phyloP scores from a whole-genome alignment of 1,140 invertebrate species.

The Zaprionus nigranus region DNA sequence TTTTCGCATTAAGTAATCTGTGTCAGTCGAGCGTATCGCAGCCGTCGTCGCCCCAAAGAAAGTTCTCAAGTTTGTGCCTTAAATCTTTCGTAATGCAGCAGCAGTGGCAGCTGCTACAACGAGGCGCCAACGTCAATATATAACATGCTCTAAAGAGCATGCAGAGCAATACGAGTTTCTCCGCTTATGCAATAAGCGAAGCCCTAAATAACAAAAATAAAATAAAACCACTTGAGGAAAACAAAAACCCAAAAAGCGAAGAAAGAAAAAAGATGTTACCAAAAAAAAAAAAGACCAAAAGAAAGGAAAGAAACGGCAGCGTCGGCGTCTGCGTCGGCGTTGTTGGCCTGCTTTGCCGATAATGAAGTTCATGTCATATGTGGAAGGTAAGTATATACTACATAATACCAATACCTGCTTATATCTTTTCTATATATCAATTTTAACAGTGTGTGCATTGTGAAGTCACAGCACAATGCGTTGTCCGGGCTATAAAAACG shows the following conservation, averaged over 20 bases:
- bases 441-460: constrained; percentile 39
- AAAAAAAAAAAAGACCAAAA: constrained; percentile 40
- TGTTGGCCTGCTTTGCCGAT: constrained; percentile 57
- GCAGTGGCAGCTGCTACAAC: constrained; percentile 9
- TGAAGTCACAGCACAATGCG: constrained; percentile 59
- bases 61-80: constrained; percentile 73
- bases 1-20: constrained; percentile 66
- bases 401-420: constrained; percentile 13
- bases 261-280: constrained; percentile 72
- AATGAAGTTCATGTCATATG: constrained; percentile 79
- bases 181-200: constrained; percentile 79
- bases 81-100: constrained; percentile 59
- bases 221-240: constrained; percentile 78
- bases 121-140: constrained; percentile 45
- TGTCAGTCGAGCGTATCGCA: constrained; percentile 33
- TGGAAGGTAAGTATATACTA: constrained; percentile 9
- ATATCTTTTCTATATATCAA: constrained; percentile 19
- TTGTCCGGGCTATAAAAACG: constrained; percentile 73
- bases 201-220: constrained; percentile 78
- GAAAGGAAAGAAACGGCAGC: constrained; percentile 35
- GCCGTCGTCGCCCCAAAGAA: constrained; percentile 47
- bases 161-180: constrained; percentile 73
- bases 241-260: constrained; percentile 44
- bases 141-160: constrained; percentile 78
- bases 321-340: constrained; percentile 23